phyloP scores from a whole-genome alignment of 2,888 invertebrate genomes.

The Lepidocyrtinus sp. region DNA sequence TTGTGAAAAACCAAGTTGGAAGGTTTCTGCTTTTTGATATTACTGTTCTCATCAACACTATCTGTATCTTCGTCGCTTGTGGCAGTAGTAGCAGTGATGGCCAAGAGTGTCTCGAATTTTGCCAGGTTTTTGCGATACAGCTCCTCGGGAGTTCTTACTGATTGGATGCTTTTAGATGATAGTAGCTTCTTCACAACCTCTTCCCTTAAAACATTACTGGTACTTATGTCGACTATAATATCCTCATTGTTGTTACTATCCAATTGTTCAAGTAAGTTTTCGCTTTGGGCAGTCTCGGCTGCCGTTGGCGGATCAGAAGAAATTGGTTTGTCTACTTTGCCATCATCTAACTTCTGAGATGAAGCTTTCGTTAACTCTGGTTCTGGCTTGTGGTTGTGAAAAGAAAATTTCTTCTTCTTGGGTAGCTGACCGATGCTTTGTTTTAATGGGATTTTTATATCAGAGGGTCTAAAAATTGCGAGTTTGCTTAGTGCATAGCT shows the following conservation, averaged over 20 bases:
- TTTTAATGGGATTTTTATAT: too few relatives aligned
- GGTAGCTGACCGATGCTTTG: too few relatives aligned
- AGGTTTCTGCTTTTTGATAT: too few relatives aligned
- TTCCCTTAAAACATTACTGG: background rate
- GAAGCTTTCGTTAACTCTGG: too few relatives aligned
- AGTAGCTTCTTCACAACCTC: slow-evolving; percentile 17
- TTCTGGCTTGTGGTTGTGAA: slow-evolving; percentile 6
- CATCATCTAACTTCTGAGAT: too few relatives aligned
- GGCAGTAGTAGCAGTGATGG: background rate
- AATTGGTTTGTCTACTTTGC: background rate
- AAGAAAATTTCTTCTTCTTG: background rate
- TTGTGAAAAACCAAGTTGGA: background rate
- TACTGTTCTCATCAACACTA: background rate
- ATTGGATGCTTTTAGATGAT: background rate
- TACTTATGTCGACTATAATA: background rate
- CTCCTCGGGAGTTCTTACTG: slow-evolving; percentile 21
- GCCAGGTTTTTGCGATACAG: slow-evolving; percentile 31
- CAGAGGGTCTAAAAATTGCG: slow-evolving; percentile 35
- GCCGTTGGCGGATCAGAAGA: background rate
- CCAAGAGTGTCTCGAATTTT: slow-evolving; percentile 31
- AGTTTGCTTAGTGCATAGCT: slow-evolving; percentile 45
- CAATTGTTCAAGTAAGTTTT: background rate
- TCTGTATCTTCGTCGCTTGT: background rate
- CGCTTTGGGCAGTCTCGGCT: background rate
- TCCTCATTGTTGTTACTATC: background rate